Base-by-base conservation (phyloP, 2,888 invertebrate species). In the Noctua janthina region DNA sequence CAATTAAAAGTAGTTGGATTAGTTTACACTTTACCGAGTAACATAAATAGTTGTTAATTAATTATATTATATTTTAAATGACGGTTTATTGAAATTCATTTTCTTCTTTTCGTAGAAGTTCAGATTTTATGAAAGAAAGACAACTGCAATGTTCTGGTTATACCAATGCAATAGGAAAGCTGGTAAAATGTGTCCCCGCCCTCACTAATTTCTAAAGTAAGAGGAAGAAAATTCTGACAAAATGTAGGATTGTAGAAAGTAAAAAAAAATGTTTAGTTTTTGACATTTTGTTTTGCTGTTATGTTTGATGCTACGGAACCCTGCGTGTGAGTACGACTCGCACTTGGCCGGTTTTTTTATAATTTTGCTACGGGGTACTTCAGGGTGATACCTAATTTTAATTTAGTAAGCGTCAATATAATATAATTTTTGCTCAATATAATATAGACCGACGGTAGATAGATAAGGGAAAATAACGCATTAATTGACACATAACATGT, bases 1-100 rank as follows among this genome's bases (percentile, higher is more conserved):
- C 78, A 81, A 76, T 84, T 75, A 80, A 77, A 84, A 80, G 39
- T 51, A 66, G 59, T 78, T 74, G 62, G 43, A 79, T 72, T 76
- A 72, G 67, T 74, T 87, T 62, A 54, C 71, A 76, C 15, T 79
- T 66, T 66, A 35, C 59, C 11, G 23, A 17, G 54, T 23, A 51
- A 64, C 66, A 43, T 49, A 23, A 69, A 77, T 59, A 6, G 29
- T 73, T 76, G 39, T 86, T 70, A 67, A 62, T 75, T 46, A 64
- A 43, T 43, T 43, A 7, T 0, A 43, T 43, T 43, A 1, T 43
- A 43, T 64, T 66, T 43, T 4, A 46, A 62, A 29, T 39, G 11
- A 39, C 4, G 35, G 59, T n/a, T 39, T 68, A 66, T 23, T 68
- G 15, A 54, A 43, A 62, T 23, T 23, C 3, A 35, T 59, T 67